Evolutionary conservation across 2,888 invertebrate species (phyloP).

Genomic region (Drosophila colorata): DNA sequence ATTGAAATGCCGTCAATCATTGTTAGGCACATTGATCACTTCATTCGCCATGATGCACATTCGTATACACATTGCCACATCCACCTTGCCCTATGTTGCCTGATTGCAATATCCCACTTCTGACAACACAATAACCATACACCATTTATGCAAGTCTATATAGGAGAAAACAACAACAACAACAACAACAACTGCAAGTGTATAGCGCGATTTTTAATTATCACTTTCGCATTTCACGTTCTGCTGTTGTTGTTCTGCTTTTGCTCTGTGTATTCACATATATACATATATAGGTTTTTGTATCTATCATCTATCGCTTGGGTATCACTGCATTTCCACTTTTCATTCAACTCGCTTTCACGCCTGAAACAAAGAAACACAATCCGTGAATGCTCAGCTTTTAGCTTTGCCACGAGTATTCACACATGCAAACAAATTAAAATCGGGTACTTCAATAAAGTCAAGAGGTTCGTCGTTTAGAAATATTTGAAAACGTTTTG

Average conservation of each 20-base stretch:
- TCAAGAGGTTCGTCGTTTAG: not conserved
- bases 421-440: constrained; percentile 23
- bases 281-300: constrained; percentile 6
- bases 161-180: constrained; percentile 20
- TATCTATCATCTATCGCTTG: constrained; percentile 60
- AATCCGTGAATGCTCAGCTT: constrained; percentile 72
- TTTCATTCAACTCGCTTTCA: constrained; percentile 62
- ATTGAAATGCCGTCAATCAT: constrained; percentile 79
- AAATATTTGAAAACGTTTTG: not conserved
- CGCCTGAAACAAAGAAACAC: constrained; percentile 67
- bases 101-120: constrained; percentile 71
- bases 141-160: constrained; percentile 3
- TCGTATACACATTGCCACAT: constrained; percentile 26
- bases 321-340: constrained; percentile 52
- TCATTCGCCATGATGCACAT: constrained; percentile 57
- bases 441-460: constrained; percentile 4
- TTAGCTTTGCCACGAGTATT: constrained; percentile 48
- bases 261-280: not conserved
- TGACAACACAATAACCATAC: constrained; percentile 68
- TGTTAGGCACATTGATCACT: constrained; percentile 76
- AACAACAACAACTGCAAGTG: constrained; percentile 39
- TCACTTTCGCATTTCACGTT: constrained; percentile 73
- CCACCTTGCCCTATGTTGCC: constrained; percentile 49
- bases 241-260: constrained; percentile 21
- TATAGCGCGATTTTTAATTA: constrained; percentile 76